Conservation (phyloP, 2,113 vertebrate genomes). For the Planiliza haematocheilus region DNA sequence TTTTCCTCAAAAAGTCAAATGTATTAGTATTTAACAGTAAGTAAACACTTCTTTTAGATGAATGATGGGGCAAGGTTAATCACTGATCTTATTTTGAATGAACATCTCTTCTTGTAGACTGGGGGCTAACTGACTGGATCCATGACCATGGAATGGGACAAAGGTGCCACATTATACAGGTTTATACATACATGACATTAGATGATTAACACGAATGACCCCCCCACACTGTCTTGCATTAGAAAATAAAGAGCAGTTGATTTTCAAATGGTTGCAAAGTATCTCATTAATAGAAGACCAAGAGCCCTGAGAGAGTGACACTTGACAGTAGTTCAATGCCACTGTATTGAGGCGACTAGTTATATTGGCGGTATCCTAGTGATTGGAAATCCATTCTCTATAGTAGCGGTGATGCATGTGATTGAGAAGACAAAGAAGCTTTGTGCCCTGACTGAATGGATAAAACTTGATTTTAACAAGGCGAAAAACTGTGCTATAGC, state of each 20-base stretch:
- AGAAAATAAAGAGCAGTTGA: background rate
- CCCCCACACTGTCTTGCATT: slow-evolving; percentile 11
- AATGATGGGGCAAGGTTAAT: slow-evolving; percentile 7
- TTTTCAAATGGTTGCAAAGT: slow-evolving; percentile 15
- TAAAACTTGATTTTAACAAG: slow-evolving; percentile 4
- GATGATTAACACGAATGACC: slow-evolving; percentile 21
- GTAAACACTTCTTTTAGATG: slow-evolving; percentile 8
- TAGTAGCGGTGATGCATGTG: slow-evolving; percentile 16
- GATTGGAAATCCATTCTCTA: slow-evolving; percentile 20
- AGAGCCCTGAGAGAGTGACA: slow-evolving; percentile 61
- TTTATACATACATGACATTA: slow-evolving; percentile 20
- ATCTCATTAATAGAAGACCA: slow-evolving; percentile 32
- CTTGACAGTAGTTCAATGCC: slow-evolving; percentile 40
- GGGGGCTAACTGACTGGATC: background rate
- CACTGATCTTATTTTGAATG: slow-evolving; percentile 3
- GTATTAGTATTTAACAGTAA: background rate
- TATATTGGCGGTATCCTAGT: slow-evolving; percentile 39
- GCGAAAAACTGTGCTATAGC: slow-evolving; percentile 17
- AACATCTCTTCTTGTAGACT: background rate
- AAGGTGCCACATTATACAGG: slow-evolving; percentile 17
- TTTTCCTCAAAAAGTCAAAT: background rate
- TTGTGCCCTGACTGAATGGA: slow-evolving; percentile 32
- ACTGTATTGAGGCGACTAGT: slow-evolving; percentile 13
- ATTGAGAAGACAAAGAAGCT: slow-evolving; percentile 28
- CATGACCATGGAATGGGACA: slow-evolving; percentile 36